Evolutionary conservation across 2,797 vertebrate genomes (phyloP), one percentile per base, ranked within the genome.

Genomic region (Gambelia wislizenii): DNA sequence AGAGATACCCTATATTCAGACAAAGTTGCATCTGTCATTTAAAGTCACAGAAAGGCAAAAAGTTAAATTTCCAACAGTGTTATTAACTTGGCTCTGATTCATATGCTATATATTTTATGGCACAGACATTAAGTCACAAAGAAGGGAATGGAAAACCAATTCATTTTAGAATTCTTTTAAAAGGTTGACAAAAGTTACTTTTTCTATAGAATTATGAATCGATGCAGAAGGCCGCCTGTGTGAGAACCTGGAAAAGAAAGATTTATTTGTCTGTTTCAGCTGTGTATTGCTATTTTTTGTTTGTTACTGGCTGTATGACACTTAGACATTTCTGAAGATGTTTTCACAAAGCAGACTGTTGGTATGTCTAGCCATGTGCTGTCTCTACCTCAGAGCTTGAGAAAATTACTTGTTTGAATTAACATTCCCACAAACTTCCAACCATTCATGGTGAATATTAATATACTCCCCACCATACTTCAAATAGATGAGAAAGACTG

Each of bases 41-140:
- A 87, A 91, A 85, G 67, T 49, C 22, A 87, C 1, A 87, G 49
- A 89, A 89, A 54, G 0, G n/a, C 52, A 77, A 49, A 12, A 88
- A 90, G 70, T 22, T 39, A 91, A 84, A 5, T 84, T 86, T 81
- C 59, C 85, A 20, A 33, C 5, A 1, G 1, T n/a, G 42, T 75
- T 88, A 89, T 90, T 84, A 91, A 75, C 47, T 4, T 90, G 30
- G n/a, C 13, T 39, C 0, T 3, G 42, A 87, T 94, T 92, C 75
- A 93, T 56, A 59, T 2, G 80, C 1, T 39, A 7, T 74, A 20
- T 91, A 2, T 77, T 91, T 89, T 83, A 88, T 64, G 6, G 36
- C 18, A 72, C 77, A 87, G 4, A 83, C 72, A n/a, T 92, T 75
- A 90, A 90, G 27, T 3, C 0, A 25, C 0, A 6, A n/a, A 83